Conservation (phyloP, 2,797 vertebrate genomes). For the Coccyzus lansbergi region DNA sequence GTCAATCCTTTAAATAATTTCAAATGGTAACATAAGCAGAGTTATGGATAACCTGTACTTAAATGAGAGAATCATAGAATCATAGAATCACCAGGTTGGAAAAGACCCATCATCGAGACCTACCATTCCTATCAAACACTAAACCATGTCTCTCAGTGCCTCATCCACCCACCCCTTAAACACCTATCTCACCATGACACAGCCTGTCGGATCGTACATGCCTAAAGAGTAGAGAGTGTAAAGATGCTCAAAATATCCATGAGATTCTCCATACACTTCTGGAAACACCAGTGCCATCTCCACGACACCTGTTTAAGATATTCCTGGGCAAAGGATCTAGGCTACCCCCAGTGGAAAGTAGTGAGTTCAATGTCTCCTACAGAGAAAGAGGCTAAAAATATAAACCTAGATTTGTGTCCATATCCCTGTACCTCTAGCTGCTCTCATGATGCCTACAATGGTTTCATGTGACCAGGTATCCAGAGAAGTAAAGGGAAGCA, state of each 20-base stretch:
- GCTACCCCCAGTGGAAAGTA: not conserved
- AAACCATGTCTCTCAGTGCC: too few relatives aligned
- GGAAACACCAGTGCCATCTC: not conserved
- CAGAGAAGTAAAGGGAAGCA: not conserved
- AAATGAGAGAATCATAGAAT: not conserved
- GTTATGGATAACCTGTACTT: not conserved
- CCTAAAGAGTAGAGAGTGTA: not conserved
- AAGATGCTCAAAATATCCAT: not conserved
- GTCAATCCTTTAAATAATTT: conserved; percentile 2
- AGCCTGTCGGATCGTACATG: not conserved
- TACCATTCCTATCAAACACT: too few relatives aligned
- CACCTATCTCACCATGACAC: not conserved
- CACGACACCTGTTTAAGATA: not conserved
- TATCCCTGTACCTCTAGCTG: not conserved
- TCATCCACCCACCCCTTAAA: too few relatives aligned
- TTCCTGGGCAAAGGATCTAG: not conserved
- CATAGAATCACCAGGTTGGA: too few relatives aligned
- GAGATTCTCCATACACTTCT: not conserved
- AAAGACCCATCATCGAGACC: too few relatives aligned
- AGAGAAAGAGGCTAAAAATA: not conserved
- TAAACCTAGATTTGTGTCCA: not conserved
- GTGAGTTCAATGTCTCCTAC: not conserved
- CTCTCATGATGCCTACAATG: not conserved
- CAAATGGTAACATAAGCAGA: not conserved
- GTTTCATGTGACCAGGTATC: not conserved